Base-by-base conservation (phyloP, 92 coral and sea anemone genomes). In the Hydrozoanthus gracilis region DNA sequence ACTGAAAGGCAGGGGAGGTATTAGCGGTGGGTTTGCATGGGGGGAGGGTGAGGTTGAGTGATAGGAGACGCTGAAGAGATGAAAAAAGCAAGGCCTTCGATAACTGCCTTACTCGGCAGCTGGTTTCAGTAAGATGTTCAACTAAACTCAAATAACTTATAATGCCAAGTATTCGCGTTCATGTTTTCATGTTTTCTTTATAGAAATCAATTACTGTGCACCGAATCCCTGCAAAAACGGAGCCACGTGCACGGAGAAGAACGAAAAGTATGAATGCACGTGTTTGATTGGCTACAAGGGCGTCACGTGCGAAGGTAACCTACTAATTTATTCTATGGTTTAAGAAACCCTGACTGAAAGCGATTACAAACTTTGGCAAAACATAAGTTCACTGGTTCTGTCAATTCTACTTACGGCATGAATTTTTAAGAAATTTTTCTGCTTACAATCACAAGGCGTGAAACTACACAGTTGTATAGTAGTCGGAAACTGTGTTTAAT, bases 141-240 rank as follows among this genome's bases (percentile, higher is more conserved):
- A 27, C 39, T 27, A 27, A 27, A 27, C 39, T 27, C 39, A 27
- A 27, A 27, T 27, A 27, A 27, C 39, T 27, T 27, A 27, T 27
- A 27, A 27, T 27, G 39, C 39, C 39, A 27, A 27, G 39, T 27
- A 27, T 27, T 27, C 0, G 39, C 39, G 39, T 58, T 58, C 12
- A 2, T 58, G 15, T 58, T 58, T 11, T 12, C 4, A 2, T 50
- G 14, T 7, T 47, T 61, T 13, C 44, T 52, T 87, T 56, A 8
- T 78, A 97, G 99, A 92, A 44, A 88, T 97, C 77, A 97, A 97
- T 71, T 92, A 95, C 11, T 97, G 99, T 66, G 90, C 95, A 68
- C 99, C 99, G 6, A 92, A 91, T 86, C 99, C 99, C 20, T 97
- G 99, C 78, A 97, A 97, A 78, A 97, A 97, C 76, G 99, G 95